phyloP scores from a whole-genome alignment of 2,888 invertebrate species.

The Dilophus febrilis region DNA sequence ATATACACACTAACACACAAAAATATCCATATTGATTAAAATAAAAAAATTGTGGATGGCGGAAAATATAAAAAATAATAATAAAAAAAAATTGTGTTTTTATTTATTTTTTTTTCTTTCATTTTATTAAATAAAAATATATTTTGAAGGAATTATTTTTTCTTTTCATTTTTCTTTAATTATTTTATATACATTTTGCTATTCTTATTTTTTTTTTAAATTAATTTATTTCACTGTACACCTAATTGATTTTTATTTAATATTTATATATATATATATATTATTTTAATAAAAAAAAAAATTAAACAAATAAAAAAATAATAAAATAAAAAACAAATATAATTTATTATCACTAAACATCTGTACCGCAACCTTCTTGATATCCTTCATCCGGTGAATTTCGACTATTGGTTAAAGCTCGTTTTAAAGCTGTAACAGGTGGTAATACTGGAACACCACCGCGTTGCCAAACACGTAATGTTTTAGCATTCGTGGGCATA shows the following conservation, averaged over 20 bases:
- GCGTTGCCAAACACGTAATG: constrained; percentile 73
- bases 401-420: constrained; percentile 64
- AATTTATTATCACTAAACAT: constrained; percentile 42
- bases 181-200: not conserved
- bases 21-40: no score
- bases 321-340: not conserved
- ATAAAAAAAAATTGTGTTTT: no score
- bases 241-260: no score
- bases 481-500: constrained; percentile 49
- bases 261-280: no score
- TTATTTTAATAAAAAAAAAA: not conserved
- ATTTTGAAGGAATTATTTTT: not conserved
- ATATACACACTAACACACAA: no score
- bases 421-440: constrained; percentile 69
- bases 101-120: not conserved
- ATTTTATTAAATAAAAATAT: not conserved
- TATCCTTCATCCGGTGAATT: constrained; percentile 83
- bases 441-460: constrained; percentile 68
- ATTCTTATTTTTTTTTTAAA: constrained; percentile 1
- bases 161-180: not conserved
- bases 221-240: no score
- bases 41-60: no score
- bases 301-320: not conserved
- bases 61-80: no score
- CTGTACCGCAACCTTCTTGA: constrained; percentile 84